phyloP scores from a whole-genome alignment of 1,140 invertebrate genomes.

The Anastrepha ludens region DNA sequence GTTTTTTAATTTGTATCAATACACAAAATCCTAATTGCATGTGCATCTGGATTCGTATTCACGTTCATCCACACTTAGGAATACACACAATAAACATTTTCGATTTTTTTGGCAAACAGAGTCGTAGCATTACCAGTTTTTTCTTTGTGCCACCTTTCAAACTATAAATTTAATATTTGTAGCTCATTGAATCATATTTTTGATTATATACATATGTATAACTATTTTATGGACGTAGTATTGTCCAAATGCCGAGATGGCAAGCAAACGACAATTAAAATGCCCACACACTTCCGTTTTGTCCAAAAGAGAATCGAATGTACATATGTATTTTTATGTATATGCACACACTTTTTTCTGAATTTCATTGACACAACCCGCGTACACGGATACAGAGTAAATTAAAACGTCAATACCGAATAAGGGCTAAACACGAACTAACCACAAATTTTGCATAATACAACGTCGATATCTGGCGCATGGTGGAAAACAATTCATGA shows the following conservation, averaged over 20 bases:
- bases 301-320: constrained; percentile 26
- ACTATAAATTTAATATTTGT: neutral
- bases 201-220: neutral
- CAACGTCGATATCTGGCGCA: constrained; percentile 21
- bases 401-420: constrained; percentile 28
- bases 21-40: constrained; percentile 7
- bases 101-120: constrained; percentile 25
- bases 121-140: neutral
- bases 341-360: neutral
- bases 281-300: constrained; percentile 44
- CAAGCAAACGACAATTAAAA: constrained; percentile 14
- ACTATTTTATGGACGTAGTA: constrained; percentile 20
- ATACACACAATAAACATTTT: constrained; percentile 11
- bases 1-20: constrained; percentile 12
- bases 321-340: constrained; percentile 6
- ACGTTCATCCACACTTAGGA: neutral
- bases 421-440: constrained; percentile 48
- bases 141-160: neutral
- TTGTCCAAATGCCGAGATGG: constrained; percentile 24
- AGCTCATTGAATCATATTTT: neutral
- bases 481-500: constrained; percentile 47
- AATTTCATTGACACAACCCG: neutral
- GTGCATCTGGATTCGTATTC: neutral
- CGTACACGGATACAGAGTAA: neutral
- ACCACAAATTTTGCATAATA: constrained; percentile 42